Conservation (phyloP, 2,797 vertebrate genomes). For the Semotilus atromaculatus region DNA sequence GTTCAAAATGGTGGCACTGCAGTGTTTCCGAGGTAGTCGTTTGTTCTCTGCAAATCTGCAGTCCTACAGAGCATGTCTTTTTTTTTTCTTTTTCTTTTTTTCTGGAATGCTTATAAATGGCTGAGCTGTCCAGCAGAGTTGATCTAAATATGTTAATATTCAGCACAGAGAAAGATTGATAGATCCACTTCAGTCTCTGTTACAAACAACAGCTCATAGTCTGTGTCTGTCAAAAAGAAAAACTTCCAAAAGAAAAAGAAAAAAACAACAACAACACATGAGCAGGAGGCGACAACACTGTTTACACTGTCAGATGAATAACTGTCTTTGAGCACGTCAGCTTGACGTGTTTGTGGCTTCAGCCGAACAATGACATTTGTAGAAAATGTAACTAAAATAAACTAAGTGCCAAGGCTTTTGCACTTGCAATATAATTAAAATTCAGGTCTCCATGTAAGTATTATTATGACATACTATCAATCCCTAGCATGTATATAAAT, state of each 20-base stretch:
- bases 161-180: not conserved
- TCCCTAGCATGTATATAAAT: not conserved
- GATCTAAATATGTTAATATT: constrained; percentile 33
- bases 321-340: constrained; percentile 49
- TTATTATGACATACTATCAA: not conserved
- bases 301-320: constrained; percentile 46
- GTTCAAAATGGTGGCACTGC: constrained; percentile 26
- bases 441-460: not conserved
- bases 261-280: constrained; percentile 9
- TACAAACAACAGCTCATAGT: constrained; percentile 13
- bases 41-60: constrained; percentile 31
- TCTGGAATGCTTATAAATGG: not conserved
- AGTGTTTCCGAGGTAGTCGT: constrained; percentile 23
- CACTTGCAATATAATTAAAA: constrained; percentile 22
- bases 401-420: constrained; percentile 44
- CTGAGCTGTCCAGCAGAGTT: constrained; percentile 7
- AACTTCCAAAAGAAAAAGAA: constrained; percentile 10
- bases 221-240: constrained; percentile 50
- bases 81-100: not conserved
- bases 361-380: constrained; percentile 44
- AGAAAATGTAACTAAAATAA: constrained; percentile 54
- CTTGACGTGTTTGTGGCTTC: constrained; percentile 55
- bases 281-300: constrained; percentile 46
- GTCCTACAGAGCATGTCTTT: not conserved
- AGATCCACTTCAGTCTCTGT: constrained; percentile 14